Evolutionary conservation across 2,888 invertebrate genomes (phyloP).

Genomic region (Brachycybe producta): DNA sequence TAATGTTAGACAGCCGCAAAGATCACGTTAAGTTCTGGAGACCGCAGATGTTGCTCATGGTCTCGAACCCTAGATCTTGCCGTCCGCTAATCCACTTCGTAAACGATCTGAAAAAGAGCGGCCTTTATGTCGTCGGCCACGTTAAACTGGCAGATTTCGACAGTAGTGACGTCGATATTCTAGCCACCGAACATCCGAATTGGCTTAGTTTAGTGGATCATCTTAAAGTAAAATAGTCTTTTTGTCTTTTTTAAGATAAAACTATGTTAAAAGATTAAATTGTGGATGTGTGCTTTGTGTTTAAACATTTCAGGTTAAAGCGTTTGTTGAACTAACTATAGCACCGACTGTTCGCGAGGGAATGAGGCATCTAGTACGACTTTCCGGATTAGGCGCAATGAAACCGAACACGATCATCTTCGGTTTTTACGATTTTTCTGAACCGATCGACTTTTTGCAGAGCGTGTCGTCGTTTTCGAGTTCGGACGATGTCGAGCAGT

Average conservation of each 20-base stretch:
- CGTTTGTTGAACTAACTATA: constrained; percentile 88
- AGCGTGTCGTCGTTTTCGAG: constrained; percentile 18
- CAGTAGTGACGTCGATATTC: constrained; percentile 48
- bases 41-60: constrained; percentile 85
- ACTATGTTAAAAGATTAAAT: neutral
- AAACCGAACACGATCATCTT: constrained; percentile 94
- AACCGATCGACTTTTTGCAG: constrained; percentile 62
- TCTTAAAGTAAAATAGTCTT: constrained; percentile 52
- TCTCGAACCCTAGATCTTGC: constrained; percentile 76
- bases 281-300: no score
- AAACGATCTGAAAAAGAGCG: constrained; percentile 88
- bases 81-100: constrained; percentile 92
- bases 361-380: constrained; percentile 74
- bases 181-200: constrained; percentile 61
- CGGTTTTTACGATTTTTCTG: constrained; percentile 72
- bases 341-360: constrained; percentile 75
- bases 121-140: constrained; percentile 75
- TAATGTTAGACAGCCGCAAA: constrained; percentile 87
- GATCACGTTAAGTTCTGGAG: constrained; percentile 99
- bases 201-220: constrained; percentile 94
- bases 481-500: neutral
- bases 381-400: constrained; percentile 97
- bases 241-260: neutral
- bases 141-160: constrained; percentile 48
- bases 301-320: constrained; percentile 61